Base-by-base conservation (phyloP, 2,888 invertebrate species). In the Rhopalosiphum nymphaeae region DNA sequence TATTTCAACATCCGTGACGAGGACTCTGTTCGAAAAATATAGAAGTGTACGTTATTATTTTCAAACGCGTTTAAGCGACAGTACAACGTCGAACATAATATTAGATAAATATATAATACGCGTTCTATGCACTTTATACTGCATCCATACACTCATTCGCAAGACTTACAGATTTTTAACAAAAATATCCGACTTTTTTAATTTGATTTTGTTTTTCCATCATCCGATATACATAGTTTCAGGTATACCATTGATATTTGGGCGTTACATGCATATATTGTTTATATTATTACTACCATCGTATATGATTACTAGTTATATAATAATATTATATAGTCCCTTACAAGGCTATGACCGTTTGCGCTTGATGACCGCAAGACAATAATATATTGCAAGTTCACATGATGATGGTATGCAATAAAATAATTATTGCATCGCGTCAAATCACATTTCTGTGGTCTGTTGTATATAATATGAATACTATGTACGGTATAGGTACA, bases 391-490 rank as follows among this genome's bases (percentile, higher is more conserved):
- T 36, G 78, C 29, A 13, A 46, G 46, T 88, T 88, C 36, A 56
- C 36, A 53, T 88, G 53, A 21, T 25, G n/a, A 88, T 36, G 53
- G 13, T 49, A 26, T 78, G 9, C 53, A 53, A 91, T 53, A 78
- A 78, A 91, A 91, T 53, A 78, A 49, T 86, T 88, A 56, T 36
- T 57, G n/a, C 36, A 46, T n/a, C 61, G n/a, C 44, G 26, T 49
- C 7, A 36, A 57, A 87, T 86, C 92, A 13, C 57, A 49, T 87
- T 87, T 87, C 2, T 92, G 92, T 26, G 92, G 86, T 92, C 67
- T 42, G 49, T 21, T 9, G 61, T 46, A 42, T 61, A 9, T 53
- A 42, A 57, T 56, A 61, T 36, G 44, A 85, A 29, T 46, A 49
- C 21, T 86, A n/a, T 29, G 44, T 46, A 46, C 44, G 4, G 21